phyloP scores from a whole-genome alignment of 2,113 vertebrate genomes.

The Amia ocellicauda region DNA sequence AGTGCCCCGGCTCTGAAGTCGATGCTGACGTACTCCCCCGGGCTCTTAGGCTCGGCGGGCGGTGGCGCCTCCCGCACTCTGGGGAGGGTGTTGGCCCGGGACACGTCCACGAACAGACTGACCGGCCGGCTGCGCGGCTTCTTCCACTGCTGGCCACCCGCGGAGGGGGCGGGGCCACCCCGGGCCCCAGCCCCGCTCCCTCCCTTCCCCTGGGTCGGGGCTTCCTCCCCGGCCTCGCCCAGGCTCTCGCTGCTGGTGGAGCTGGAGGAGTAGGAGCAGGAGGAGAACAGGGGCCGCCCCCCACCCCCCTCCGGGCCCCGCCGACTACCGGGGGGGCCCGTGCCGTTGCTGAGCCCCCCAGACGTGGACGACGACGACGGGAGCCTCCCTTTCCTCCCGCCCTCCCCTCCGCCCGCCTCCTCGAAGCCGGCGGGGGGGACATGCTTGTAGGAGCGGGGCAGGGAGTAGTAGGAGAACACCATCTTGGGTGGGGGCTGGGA shows the following conservation, averaged over 20 bases:
- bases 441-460: constrained; percentile 67
- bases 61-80: constrained; percentile 59
- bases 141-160: constrained; percentile 46
- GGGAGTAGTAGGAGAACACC: constrained; percentile 68
- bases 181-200: constrained; percentile 20
- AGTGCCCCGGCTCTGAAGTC: constrained; percentile 45
- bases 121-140: constrained; percentile 56
- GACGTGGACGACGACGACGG: constrained; percentile 33
- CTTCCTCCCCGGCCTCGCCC: constrained; percentile 58
- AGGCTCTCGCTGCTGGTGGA: constrained; percentile 75
- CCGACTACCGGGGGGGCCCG: constrained; percentile 53
- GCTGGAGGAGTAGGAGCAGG: constrained; percentile 72
- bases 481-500: constrained; percentile 57
- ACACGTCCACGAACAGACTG: constrained; percentile 65
- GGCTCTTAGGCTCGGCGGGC: constrained; percentile 61
- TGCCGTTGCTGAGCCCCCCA: constrained; percentile 36
- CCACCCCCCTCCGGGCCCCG: constrained; percentile 40
- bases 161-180: not conserved
- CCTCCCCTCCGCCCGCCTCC: constrained; percentile 54
- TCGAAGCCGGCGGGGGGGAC: constrained; percentile 50
- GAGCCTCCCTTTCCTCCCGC: too few species aligned
- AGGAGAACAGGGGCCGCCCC: constrained; percentile 57
- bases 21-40: constrained; percentile 71
- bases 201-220: constrained; percentile 47
- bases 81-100: constrained; percentile 69